Base-by-base conservation (phyloP, 2,797 vertebrate species). In the Thripadectes ignobilis region DNA sequence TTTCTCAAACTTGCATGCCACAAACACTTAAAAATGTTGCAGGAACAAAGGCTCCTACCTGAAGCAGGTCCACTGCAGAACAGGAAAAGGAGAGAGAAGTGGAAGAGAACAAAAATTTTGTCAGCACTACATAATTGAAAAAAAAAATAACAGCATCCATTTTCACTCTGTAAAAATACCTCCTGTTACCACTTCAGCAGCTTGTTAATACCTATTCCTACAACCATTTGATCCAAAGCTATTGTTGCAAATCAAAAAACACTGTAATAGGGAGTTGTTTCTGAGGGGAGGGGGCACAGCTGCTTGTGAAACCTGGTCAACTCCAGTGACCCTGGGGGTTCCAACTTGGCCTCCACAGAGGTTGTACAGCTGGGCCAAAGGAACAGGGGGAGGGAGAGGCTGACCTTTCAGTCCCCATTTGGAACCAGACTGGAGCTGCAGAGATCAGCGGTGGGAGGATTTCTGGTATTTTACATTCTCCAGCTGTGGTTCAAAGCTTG, bases 61-160 rank as follows among this genome's bases (percentile, higher is more conserved):
- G 39, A 61, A 57, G 8, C 32, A 83, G 10, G 4, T 23, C 13
- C 41, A 32, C 32, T 38, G 38, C 23, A 85, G 71, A 59, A 29
- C 26, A 12, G 29, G 16, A 68, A 59, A 58, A 55, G 17, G 4
- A 30, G 8, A 71, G 30, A 39, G 0, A 52, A 0, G 3, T 0
- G 0, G 27, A 81, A 71, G 2, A 45, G 27, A 75, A 29, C 6
- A 13, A 29, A 24, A 51, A 66, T 61, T 89, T 83, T 74, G 2
- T 45, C 54, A 84, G 23, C 13, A 58, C 18, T 36, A 54, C 10
- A 41, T 27, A 78, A 58, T 36, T 29, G 5, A 77, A 49, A 78
- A 68, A 9, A 27, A 0, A 58, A 9, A 29, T 0, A 58, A 30
- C 10, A 72, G 26, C 6, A 24, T 72, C 67, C 9, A 75, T 67